Conservation (phyloP, 1,140 invertebrate genomes). For the Samia ricini region DNA sequence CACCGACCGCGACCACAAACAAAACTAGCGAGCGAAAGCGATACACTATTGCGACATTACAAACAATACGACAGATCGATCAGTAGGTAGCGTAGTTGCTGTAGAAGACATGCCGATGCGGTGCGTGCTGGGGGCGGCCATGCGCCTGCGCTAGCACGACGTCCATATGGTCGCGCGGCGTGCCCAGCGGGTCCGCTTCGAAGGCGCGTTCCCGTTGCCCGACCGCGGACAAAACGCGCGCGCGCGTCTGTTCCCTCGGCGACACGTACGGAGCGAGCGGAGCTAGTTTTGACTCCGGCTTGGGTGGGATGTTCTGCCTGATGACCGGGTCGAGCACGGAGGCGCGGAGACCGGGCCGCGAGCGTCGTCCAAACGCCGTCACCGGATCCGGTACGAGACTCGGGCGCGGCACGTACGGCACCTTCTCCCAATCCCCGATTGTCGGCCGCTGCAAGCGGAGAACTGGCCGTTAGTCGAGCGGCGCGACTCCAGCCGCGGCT, state of each 20-base stretch:
- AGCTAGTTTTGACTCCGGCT: conserved; percentile 76
- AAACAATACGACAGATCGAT: conserved; percentile 16
- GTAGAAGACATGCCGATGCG: conserved; percentile 75
- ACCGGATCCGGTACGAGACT: conserved; percentile 88
- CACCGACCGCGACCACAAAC: conserved; percentile 52
- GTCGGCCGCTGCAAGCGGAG: conserved; percentile 84
- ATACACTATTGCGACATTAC: conserved; percentile 48
- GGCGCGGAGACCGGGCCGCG: conserved; percentile 57
- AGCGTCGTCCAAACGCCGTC: conserved; percentile 85
- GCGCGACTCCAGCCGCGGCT: conserved; percentile 69
- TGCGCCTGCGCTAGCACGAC: conserved; percentile 79
- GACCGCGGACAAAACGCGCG: conserved; percentile 78
- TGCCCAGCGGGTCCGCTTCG: conserved; percentile 76
- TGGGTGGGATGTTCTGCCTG: conserved; percentile 77
- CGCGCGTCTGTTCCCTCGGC: conserved; percentile 79
- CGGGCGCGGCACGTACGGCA: conserved; percentile 88
- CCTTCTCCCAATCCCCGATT: conserved; percentile 89
- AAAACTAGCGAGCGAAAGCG: conserved; percentile 58
- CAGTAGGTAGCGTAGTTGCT: conserved; percentile 74
- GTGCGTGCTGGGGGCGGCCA: conserved; percentile 67
- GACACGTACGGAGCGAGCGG: conserved; percentile 81
- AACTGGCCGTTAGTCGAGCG: conserved; percentile 70
- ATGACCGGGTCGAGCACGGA: conserved; percentile 67
- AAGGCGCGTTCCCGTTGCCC: conserved; percentile 77
- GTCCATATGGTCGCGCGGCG: conserved; percentile 80